A percentile compares a stretch with the other conserved stretches of the same genome.
phyloP scores from a whole-genome alignment of 2,888 invertebrate genomes.

The Tetranychus piercei region DNA sequence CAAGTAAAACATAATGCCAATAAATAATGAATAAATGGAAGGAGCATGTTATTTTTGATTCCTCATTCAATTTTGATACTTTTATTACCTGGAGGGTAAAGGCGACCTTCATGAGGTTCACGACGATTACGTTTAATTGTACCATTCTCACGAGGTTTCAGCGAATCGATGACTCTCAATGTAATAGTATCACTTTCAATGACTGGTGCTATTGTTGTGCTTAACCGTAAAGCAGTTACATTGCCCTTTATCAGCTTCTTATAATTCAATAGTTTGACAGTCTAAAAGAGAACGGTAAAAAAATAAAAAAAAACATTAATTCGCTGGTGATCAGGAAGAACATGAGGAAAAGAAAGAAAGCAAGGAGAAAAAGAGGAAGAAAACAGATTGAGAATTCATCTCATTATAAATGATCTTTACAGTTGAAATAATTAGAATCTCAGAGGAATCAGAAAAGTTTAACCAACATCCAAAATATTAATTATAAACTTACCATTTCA shows the following conservation, averaged over 20 bases:
- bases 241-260: neutral
- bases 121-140: neutral
- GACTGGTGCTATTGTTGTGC: neutral
- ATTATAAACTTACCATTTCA: conserved; percentile 4
- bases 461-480: neutral
- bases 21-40: too few relatives aligned
- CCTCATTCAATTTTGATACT: too few relatives aligned
- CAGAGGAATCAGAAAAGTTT: too few relatives aligned
- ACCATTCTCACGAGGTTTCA: neutral
- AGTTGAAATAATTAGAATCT: too few relatives aligned
- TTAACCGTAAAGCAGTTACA: neutral
- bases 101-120: conserved; percentile 4
- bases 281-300: neutral
- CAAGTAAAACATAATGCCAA: too few relatives aligned
- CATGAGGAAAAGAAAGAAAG: too few relatives aligned
- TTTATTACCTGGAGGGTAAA: conserved; percentile 9
- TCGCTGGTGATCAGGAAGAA: too few relatives aligned
- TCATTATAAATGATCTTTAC: too few relatives aligned
- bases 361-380: too few relatives aligned
- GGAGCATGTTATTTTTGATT: too few relatives aligned
- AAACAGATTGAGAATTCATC: too few relatives aligned
- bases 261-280: neutral
- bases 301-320: too few relatives aligned
- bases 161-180: neutral
- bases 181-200: neutral